phyloP scores from a whole-genome alignment of 1,140 invertebrate species.

The Brachystomella parvula region DNA sequence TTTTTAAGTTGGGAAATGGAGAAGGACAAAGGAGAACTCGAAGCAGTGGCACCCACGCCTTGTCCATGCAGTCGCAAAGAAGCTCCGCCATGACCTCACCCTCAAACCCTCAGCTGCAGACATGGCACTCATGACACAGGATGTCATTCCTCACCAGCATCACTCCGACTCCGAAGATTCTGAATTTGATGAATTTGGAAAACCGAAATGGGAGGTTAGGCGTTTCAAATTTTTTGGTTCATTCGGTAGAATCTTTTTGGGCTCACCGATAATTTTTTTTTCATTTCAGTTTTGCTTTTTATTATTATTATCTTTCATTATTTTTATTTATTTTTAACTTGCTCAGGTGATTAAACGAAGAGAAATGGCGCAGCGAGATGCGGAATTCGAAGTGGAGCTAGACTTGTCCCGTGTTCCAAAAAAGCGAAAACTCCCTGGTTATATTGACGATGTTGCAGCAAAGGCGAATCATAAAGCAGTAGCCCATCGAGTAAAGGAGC shows the following conservation, averaged over 20 bases:
- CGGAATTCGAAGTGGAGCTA: not conserved
- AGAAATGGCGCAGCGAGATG: not conserved
- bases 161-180: conserved; percentile 1
- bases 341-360: not conserved
- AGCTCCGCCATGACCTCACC: not conserved
- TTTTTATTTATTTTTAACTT: not conserved
- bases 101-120: not conserved
- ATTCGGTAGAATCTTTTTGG: no score
- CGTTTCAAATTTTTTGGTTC: no score
- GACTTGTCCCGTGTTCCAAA: not conserved
- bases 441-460: not conserved
- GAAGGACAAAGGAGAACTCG: not conserved
- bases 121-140: not conserved
- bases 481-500: not conserved
- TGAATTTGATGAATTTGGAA: not conserved
- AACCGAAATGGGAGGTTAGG: not conserved
- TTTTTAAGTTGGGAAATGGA: not conserved
- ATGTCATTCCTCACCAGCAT: not conserved
- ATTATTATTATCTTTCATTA: no score
- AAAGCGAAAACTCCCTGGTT: not conserved
- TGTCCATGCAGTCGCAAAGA: not conserved
- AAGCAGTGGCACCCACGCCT: not conserved
- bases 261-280: no score
- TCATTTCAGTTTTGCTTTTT: no score
- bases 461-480: not conserved